Evolutionary conservation across 2,113 vertebrate genomes (phyloP).

Genomic region (Thinocorus orbignyianus): DNA sequence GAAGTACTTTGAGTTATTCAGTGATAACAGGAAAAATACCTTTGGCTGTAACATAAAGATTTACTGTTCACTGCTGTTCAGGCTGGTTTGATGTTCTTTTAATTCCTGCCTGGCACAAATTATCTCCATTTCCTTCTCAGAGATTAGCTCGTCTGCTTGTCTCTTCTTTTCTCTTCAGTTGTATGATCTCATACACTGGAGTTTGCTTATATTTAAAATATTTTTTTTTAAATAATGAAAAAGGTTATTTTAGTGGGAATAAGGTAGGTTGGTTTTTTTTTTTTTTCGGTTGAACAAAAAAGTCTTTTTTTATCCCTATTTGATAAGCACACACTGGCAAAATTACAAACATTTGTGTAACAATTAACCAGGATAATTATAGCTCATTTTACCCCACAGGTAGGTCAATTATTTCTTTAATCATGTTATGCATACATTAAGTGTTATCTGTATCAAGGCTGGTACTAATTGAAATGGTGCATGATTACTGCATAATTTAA

Average conservation of each 20-base stretch:
- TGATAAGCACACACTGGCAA: background rate
- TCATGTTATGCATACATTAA: constrained; percentile 36
- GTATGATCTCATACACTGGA: constrained; percentile 21
- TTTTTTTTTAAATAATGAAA: background rate
- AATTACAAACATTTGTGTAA: constrained; percentile 35
- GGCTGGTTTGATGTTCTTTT: background rate
- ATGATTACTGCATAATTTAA: constrained; percentile 9
- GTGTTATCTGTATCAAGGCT: background rate
- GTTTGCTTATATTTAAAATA: constrained; percentile 31
- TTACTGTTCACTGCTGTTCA: constrained; percentile 22
- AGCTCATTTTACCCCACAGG: constrained; percentile 16
- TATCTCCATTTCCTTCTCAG: constrained; percentile 15
- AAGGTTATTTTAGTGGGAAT: background rate
- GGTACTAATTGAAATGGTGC: constrained; percentile 5
- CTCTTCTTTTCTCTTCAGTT: constrained; percentile 33
- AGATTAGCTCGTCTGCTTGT: background rate
- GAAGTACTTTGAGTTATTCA: background rate
- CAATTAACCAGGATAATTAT: constrained; percentile 15
- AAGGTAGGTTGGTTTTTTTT: background rate
- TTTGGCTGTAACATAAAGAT: background rate
- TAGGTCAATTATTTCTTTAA: constrained; percentile 37
- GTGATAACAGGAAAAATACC: background rate
- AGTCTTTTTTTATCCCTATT: background rate
- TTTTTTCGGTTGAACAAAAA: background rate
- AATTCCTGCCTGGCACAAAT: constrained; percentile 24